A percentile compares a stretch with the other conserved stretches of the same genome.
Evolutionary conservation across 2,113 vertebrate genomes (phyloP).

Genomic region (Takifugu flavidus): DNA sequence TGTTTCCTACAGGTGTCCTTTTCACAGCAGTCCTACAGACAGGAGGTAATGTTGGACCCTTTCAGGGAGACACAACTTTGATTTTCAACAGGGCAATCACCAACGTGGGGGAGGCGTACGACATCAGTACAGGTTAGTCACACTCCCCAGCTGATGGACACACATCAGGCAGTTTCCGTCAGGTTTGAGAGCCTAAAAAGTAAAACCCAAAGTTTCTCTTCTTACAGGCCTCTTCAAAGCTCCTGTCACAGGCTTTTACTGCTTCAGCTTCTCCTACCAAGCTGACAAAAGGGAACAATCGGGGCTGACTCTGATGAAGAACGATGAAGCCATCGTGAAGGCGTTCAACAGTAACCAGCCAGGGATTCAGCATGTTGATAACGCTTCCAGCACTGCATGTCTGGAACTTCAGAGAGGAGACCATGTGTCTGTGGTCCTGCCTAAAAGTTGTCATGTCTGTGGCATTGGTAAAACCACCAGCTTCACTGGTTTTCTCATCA

Average conservation of each 20-base stretch:
- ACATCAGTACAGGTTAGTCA: neutral
- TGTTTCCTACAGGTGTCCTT: neutral
- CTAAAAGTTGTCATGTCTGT: neutral
- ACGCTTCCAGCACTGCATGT: neutral
- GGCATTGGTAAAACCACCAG: neutral
- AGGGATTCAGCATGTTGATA: neutral
- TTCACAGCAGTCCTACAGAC: neutral
- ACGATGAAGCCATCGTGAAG: neutral
- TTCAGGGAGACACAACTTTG: neutral
- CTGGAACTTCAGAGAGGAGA: neutral
- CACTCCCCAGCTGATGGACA: neutral
- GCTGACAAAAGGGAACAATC: neutral
- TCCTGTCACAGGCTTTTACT: neutral
- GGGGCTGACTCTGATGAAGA: neutral
- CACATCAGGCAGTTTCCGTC: too few species aligned
- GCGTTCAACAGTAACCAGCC: neutral
- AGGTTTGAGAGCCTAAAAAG: too few species aligned
- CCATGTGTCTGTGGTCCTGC: neutral
- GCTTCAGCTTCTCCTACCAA: neutral
- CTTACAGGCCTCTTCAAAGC: neutral
- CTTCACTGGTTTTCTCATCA: neutral
- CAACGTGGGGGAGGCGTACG: neutral
- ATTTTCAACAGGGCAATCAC: neutral
- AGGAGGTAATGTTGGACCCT: neutral
- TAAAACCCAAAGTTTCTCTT: neutral